Percentiles rank a stretch among this genome's conserved stretches.
Evolutionary conservation across 1,140 invertebrate genomes (phyloP).

Genomic region (Polyergus mexicanus): DNA sequence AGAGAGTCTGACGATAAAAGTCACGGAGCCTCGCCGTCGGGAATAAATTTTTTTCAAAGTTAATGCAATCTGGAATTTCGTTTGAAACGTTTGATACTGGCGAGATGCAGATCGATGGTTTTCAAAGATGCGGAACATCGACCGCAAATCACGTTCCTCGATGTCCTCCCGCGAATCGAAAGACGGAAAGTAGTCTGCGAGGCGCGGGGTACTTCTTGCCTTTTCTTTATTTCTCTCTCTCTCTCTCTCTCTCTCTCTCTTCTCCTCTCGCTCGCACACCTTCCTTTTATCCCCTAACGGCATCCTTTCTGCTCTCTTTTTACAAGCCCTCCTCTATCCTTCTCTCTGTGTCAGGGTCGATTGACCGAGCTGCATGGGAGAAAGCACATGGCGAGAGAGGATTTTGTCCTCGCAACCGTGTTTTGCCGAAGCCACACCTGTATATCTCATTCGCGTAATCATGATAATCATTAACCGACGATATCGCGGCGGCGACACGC

Average conservation of each 20-base stretch:
- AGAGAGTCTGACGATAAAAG: background rate
- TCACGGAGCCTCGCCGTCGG: background rate
- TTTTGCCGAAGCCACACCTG: background rate
- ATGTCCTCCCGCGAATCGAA: conserved; percentile 44
- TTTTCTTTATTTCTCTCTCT: conserved; percentile 27
- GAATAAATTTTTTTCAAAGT: background rate
- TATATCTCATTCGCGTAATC: conserved; percentile 33
- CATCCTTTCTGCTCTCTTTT: conserved; percentile 53
- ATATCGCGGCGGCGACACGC: conserved; percentile 30
- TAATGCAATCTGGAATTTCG: conserved; percentile 9
- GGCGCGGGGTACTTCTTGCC: conserved; percentile 13
- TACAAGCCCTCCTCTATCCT: conserved; percentile 17
- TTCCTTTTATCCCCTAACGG: conserved; percentile 9
- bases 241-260: background rate
- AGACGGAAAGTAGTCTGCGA: conserved; percentile 53
- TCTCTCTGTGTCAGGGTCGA: conserved; percentile 62
- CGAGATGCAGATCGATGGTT: conserved; percentile 34
- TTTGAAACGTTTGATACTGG: conserved; percentile 1
- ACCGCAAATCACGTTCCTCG: conserved; percentile 48
- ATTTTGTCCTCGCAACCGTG: conserved; percentile 33
- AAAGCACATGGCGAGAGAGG: conserved; percentile 46
- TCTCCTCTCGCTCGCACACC: background rate
- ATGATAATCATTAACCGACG: conserved; percentile 63
- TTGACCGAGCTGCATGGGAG: conserved; percentile 51
- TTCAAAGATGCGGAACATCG: conserved; percentile 21